Conservation (phyloP, 2,888 invertebrate species). For the Syritta pipiens region DNA sequence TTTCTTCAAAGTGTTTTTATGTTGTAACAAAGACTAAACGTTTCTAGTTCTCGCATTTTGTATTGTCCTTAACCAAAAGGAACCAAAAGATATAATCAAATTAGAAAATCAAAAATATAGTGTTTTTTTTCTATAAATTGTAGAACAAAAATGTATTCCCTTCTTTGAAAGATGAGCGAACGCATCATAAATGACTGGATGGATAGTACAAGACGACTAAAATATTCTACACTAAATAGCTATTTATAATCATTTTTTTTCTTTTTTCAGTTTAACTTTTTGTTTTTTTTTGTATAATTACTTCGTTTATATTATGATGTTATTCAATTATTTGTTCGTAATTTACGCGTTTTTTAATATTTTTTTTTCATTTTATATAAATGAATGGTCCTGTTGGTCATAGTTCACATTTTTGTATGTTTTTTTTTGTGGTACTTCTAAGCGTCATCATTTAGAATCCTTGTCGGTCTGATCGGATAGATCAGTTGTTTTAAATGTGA, state of each 20-base stretch:
- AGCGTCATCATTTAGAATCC: conserved; percentile 65
- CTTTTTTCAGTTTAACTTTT: conserved; percentile 17
- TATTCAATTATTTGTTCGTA: conserved; percentile 45
- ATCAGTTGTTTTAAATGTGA: conserved; percentile 41
- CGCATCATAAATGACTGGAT: conserved; percentile 65
- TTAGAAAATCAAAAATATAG: conserved; percentile 15
- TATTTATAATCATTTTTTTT: conserved; percentile 32
- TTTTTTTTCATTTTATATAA: conserved; percentile 66
- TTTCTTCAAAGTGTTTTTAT: not conserved
- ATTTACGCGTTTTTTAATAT: conserved; percentile 25
- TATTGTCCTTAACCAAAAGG: conserved; percentile 52
- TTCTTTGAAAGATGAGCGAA: conserved; percentile 65
- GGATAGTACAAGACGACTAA: conserved; percentile 67
- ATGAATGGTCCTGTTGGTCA: conserved; percentile 67
- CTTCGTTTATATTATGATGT: conserved; percentile 39
- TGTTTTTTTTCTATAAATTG: conserved; percentile 20
- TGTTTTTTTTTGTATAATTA: conserved; percentile 28
- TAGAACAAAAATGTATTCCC: conserved; percentile 52
- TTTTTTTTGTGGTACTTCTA: conserved; percentile 52
- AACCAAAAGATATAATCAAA: conserved; percentile 29
- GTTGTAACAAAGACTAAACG: conserved; percentile 48
- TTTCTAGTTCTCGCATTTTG: conserved; percentile 17
- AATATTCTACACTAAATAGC: conserved; percentile 54
- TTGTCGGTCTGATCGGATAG: conserved; percentile 45
- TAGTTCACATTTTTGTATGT: conserved; percentile 43